Evolutionary conservation across 2,797 vertebrate species (phyloP), one percentile per base, ranked within the genome.

Genomic region (Sebastes aleutianus): DNA sequence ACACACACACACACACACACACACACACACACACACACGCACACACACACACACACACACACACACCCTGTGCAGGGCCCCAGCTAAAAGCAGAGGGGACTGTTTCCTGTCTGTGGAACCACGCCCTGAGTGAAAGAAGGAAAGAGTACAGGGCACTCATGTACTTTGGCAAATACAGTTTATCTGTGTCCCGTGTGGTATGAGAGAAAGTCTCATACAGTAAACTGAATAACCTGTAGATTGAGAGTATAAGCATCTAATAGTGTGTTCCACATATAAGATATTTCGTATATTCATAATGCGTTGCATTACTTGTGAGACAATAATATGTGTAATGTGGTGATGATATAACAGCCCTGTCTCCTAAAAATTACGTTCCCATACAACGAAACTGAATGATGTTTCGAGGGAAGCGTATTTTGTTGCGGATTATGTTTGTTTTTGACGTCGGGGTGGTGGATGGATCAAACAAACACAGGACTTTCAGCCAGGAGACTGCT

Each of bases 31-130:
- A 61, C 85, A 31, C 78, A 53, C 73, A 73, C 82, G n/a, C 79
- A 62, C 85, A 31, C 78, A 53, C 73, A 73, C 82, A 32, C 79
- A 62, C 85, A 61, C 78, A 61, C 85, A 31, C 78, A 53, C 73
- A 73, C 82, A 32, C 79, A 62, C 85, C 85, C 89, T 71, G 72
- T 76, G 64, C 87, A 84, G 89, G 87, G 90, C 93, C 92, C 81
- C 88, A 84, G 88, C 92, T 93, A 93, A 94, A 94, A 93, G 90
- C 91, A 93, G 92, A 92, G 89, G 86, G 88, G 90, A 92, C 88
- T 82, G 79, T 91, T 94, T 95, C 92, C 94, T 94, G 92, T 92
- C 90, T 91, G 88, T 87, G 24, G 65, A 88, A 88, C 92, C 90
- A 92, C 92, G 86, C 91, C 91, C 91, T 82, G 87, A 83, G 47